These are phyloP conservation scores for Anoplophora glabripennis DNA, from an alignment of 1,140 invertebrate species.

Conservation along the genomic window DNA sequence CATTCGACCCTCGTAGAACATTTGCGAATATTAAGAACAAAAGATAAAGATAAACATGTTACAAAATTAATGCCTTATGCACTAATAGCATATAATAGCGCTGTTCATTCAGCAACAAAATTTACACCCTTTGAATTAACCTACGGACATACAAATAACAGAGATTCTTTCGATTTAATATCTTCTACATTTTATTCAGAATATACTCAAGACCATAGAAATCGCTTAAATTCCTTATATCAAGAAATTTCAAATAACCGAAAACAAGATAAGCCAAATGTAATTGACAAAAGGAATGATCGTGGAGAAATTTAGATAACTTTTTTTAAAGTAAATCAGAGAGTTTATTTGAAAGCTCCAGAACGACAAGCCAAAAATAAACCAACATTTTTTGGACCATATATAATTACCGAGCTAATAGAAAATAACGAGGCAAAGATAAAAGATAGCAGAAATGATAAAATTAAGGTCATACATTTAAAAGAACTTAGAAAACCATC, in stretches of 20 bases:
- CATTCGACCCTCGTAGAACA: slow-evolving; percentile 35
- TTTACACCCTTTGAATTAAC: slow-evolving; percentile 25
- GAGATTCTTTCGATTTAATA: slow-evolving; percentile 23
- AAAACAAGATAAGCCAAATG: slow-evolving; percentile 11
- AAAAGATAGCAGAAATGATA: slow-evolving; percentile 5
- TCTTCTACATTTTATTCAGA: slow-evolving; percentile 19
- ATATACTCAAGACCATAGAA: slow-evolving; percentile 18
- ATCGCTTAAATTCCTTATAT: slow-evolving; percentile 7
- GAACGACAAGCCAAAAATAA: slow-evolving; percentile 11
- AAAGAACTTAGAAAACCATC: too few species aligned
- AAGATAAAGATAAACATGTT: slow-evolving; percentile 23
- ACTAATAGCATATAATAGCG: slow-evolving; percentile 32
- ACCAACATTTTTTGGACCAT: slow-evolving; percentile 10
- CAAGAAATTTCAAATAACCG: not conserved
- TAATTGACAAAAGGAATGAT: not conserved
- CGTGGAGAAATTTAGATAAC: not conserved
- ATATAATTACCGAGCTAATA: slow-evolving; percentile 8
- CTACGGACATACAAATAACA: slow-evolving; percentile 28
- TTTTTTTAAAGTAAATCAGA: slow-evolving; percentile 14
- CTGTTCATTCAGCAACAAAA: slow-evolving; percentile 27
- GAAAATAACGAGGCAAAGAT: slow-evolving; percentile 14
- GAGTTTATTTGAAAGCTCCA: slow-evolving; percentile 3
- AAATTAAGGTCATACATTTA: too few species aligned
- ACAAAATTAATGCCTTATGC: slow-evolving; percentile 27
- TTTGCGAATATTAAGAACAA: slow-evolving; percentile 38